Percentiles rank a stretch among this genome's conserved stretches.
These are phyloP conservation scores for Labroides dimidiatus DNA, from an alignment of 2,797 vertebrate species.

Conservation along the genomic window DNA sequence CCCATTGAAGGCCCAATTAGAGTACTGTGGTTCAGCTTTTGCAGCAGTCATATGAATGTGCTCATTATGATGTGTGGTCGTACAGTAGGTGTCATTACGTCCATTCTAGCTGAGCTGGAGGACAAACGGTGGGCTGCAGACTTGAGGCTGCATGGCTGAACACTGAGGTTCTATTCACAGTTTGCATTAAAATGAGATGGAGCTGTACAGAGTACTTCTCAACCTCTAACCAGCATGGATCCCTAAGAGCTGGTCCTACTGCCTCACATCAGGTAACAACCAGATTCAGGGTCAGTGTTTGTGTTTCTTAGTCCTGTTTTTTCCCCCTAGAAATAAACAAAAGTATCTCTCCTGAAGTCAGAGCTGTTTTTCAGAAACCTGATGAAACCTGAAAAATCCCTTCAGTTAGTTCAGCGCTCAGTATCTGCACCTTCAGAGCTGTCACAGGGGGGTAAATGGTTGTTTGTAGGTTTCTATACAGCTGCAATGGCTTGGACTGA, in stretches of 20 bases:
- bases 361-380: conserved; percentile 25
- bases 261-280: conserved; percentile 11
- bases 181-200: conserved; percentile 40
- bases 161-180: conserved; percentile 58
- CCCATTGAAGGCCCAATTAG: conserved; percentile 64
- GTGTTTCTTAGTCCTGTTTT: conserved; percentile 20
- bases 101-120: conserved; percentile 40
- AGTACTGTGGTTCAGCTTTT: conserved; percentile 40
- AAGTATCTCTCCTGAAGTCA: conserved; percentile 30
- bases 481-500: conserved; percentile 38
- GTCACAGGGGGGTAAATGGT: conserved; percentile 15
- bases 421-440: conserved; percentile 14
- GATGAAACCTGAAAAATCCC: conserved; percentile 42
- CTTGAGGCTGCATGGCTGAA: conserved; percentile 37
- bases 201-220: conserved; percentile 35
- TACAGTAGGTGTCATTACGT: conserved; percentile 61
- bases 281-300: conserved; percentile 41
- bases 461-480: conserved; percentile 34
- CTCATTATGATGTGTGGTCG: conserved; percentile 63
- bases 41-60: conserved; percentile 55
- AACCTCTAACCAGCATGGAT: conserved; percentile 38
- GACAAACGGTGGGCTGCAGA: conserved; percentile 38
- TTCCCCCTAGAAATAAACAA: conserved; percentile 26
- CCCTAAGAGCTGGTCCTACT: conserved; percentile 5
- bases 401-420: conserved; percentile 31